A percentile compares a stretch with the other conserved stretches of the same genome.
Conservation (phyloP, 2,113 vertebrate species). For the Thalassoma bifasciatum region DNA sequence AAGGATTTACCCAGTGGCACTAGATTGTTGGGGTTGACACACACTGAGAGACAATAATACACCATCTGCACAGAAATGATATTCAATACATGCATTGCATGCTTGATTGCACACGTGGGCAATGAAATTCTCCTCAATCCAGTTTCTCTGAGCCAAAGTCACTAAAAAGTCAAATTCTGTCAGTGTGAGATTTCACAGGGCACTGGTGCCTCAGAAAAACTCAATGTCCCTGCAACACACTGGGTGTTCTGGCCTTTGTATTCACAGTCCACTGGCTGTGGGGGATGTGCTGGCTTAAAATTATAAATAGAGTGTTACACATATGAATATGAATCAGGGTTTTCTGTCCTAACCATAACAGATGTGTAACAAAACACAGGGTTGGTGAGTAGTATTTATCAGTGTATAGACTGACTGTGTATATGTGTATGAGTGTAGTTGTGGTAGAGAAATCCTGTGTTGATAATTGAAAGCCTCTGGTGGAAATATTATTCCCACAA, state of each 20-base stretch:
- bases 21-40: constrained; percentile 41
- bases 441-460: too few relatives aligned
- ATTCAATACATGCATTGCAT: constrained; percentile 56
- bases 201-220: constrained; percentile 48
- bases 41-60: constrained; percentile 38
- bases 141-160: constrained; percentile 61
- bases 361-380: constrained; percentile 34
- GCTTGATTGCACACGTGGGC: constrained; percentile 58
- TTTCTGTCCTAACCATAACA: constrained; percentile 40
- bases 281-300: constrained; percentile 56
- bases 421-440: background rate
- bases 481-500: too few relatives aligned
- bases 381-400: constrained; percentile 23
- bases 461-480: too few relatives aligned
- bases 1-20: constrained; percentile 38
- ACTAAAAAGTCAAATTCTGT: constrained; percentile 66
- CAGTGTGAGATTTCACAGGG: constrained; percentile 51
- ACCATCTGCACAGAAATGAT: constrained; percentile 65
- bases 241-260: constrained; percentile 60
- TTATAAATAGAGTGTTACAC: constrained; percentile 50
- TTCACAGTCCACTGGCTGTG: constrained; percentile 54
- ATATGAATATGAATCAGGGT: constrained; percentile 51
- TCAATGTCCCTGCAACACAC: constrained; percentile 50
- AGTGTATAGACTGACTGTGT: background rate
- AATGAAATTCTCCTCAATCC: constrained; percentile 54